Percentiles rank a stretch among this genome's conserved stretches.
phyloP scores from a whole-genome alignment of 2,113 vertebrate genomes.

The Poecilia latipinna region DNA sequence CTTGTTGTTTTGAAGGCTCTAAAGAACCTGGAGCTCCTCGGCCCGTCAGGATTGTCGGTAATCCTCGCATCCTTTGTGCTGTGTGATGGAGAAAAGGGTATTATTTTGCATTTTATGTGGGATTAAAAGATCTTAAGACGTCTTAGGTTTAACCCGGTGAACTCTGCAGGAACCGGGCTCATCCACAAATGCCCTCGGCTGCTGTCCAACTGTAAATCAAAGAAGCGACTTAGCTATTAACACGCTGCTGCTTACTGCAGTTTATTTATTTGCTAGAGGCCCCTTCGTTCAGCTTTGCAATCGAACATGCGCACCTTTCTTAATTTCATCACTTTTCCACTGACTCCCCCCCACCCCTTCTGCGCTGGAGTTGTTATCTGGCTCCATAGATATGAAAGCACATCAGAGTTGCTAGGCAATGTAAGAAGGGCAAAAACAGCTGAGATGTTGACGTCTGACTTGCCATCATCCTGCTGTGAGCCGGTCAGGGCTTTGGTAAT shows the following conservation, averaged over 20 bases:
- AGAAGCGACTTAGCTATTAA: neutral
- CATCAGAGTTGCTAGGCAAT: slow-evolving; percentile 42
- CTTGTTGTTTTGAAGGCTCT: neutral
- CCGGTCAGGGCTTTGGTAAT: slow-evolving; percentile 54
- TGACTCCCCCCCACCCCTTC: neutral
- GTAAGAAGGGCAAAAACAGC: slow-evolving; percentile 44
- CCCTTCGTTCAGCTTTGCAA: neutral
- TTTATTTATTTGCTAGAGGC: neutral
- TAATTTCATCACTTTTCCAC: neutral
- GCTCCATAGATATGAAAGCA: slow-evolving; percentile 38
- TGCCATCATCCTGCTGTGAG: slow-evolving; percentile 49
- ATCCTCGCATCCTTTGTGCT: neutral
- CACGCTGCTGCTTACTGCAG: neutral
- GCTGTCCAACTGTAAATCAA: slow-evolving; percentile 5
- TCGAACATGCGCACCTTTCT: slow-evolving; percentile 3
- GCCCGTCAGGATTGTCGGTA: neutral
- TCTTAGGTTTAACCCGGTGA: slow-evolving; percentile 2
- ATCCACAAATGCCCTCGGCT: neutral
- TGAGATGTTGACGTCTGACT: slow-evolving; percentile 54
- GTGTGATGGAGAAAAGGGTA: neutral
- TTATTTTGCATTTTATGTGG: neutral
- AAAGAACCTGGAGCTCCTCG: neutral
- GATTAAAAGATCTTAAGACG: slow-evolving; percentile 2
- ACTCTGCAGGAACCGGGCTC: neutral
- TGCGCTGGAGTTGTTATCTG: slow-evolving; percentile 7